Conservation (phyloP, 2,113 vertebrate genomes). For the Clarias batrachus region DNA sequence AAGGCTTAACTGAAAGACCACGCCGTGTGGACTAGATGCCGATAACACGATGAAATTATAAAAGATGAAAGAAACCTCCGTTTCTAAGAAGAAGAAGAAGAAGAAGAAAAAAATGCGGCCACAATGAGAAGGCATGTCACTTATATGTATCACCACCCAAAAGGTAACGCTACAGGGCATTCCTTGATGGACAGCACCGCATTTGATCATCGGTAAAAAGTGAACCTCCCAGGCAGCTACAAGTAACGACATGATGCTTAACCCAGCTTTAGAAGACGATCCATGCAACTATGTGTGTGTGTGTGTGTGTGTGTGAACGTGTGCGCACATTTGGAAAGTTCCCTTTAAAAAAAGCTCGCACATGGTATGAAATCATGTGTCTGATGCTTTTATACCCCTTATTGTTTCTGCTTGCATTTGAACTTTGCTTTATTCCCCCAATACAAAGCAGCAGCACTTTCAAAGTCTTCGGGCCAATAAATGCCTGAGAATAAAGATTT, state of each 20-base stretch:
- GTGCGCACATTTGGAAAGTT: not conserved
- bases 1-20: constrained; percentile 32
- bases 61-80: not conserved
- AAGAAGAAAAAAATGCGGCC: not conserved
- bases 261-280: constrained; percentile 1
- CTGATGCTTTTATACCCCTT: constrained; percentile 30
- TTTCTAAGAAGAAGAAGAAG: not conserved
- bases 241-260: constrained; percentile 33
- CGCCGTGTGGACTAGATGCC: not conserved
- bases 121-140: not conserved
- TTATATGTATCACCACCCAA: constrained; percentile 14
- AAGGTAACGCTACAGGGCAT: constrained; percentile 29
- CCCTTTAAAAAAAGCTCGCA: constrained; percentile 18
- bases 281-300: not conserved
- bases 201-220: constrained; percentile 29
- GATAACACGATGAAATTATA: not conserved
- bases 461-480: constrained; percentile 43
- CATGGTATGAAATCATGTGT: constrained; percentile 18
- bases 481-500: constrained; percentile 53
- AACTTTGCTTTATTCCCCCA: constrained; percentile 31
- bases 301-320: not conserved
- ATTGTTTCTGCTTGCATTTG: constrained; percentile 31
- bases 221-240: constrained; percentile 38
- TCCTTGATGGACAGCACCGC: constrained; percentile 16
- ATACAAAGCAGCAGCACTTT: constrained; percentile 37